Evolutionary conservation across 2,888 invertebrate species (phyloP), one percentile per base, ranked within the genome.

Genomic region (Orthosia gothica): DNA sequence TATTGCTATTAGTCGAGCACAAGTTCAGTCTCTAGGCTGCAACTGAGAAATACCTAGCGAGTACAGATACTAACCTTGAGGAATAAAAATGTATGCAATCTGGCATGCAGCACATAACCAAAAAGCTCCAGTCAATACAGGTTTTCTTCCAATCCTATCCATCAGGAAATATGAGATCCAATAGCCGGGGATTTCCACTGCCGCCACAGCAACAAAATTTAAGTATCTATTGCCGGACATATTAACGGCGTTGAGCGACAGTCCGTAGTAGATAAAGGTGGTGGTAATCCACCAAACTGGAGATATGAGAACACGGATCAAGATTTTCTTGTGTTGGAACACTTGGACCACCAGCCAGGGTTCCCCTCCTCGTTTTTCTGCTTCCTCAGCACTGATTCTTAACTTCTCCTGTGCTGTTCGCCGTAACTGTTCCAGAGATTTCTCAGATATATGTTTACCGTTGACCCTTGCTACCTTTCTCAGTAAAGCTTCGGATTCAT

Each of bases 151-250:
- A 16, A 97, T 90, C 69, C 92, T 95, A 79, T 97, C 97, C 88
- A 98, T 95, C 16, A 97, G 90, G 13, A 97, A 89, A 73, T 97
- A 97, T 0, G 97, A 97, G 26, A 97, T 88, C 86, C 97, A 94
- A 87, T 97, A 98, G 0, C 97, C 98, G 0, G 98, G 98, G 62
- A 98, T 97, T 90, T 98, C 98, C 1, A 97, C 97, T 0, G 97
- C 90, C 0, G 97, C 93, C 5, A 97, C 97, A 32, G 97, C 92
- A 18, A 97, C 96, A 86, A 97, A 98, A 92, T 98, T 98, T 32
- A 97, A 67, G 88, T 98, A 98, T 80, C 96, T 96, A 88, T 98
- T 97, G 3, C 97, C 97, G 0, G 97, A 97, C 82, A 98, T 93
- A 18, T 97, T 96, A 0, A 97, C 97, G 0, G 98, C 97, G 89